phyloP scores from a whole-genome alignment of 2,888 invertebrate genomes.

The Gari tellinella region DNA sequence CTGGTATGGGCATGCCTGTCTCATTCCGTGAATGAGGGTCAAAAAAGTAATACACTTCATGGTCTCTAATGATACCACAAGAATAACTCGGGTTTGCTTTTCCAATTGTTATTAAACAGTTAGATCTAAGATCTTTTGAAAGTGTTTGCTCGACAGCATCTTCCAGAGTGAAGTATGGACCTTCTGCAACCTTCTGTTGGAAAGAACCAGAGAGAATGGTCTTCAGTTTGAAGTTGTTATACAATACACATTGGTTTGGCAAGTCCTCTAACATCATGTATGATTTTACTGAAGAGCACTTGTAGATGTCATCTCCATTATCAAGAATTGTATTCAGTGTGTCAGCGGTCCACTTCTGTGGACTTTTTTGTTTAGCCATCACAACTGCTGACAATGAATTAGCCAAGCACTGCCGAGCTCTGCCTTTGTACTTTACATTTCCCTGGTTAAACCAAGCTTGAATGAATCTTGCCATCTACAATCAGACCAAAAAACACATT shows the following conservation, averaged over 20 bases:
- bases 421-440: conserved; percentile 1
- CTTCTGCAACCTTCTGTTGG: background rate
- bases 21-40: background rate
- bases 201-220: background rate
- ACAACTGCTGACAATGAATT: background rate
- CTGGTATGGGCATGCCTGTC: background rate
- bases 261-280: conserved; percentile 4
- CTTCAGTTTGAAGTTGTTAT: background rate
- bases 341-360: background rate
- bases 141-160: too few relatives aligned
- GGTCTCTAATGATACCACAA: background rate
- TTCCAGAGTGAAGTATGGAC: background rate
- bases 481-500: too few relatives aligned
- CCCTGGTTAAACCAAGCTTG: too few relatives aligned
- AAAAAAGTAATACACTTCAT: background rate
- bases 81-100: too few relatives aligned
- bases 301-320: conserved; percentile 3
- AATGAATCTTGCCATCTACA: too few relatives aligned
- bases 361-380: background rate
- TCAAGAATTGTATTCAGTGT: background rate
- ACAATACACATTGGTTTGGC: background rate
- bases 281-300: background rate
- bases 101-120: too few relatives aligned
- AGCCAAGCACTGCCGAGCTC: conserved; percentile 6
- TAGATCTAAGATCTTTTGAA: too few relatives aligned